A percentile compares a stretch with the other conserved stretches of the same genome.
Evolutionary conservation across 2,888 invertebrate genomes (phyloP).

Genomic region (Sturmia bella): DNA sequence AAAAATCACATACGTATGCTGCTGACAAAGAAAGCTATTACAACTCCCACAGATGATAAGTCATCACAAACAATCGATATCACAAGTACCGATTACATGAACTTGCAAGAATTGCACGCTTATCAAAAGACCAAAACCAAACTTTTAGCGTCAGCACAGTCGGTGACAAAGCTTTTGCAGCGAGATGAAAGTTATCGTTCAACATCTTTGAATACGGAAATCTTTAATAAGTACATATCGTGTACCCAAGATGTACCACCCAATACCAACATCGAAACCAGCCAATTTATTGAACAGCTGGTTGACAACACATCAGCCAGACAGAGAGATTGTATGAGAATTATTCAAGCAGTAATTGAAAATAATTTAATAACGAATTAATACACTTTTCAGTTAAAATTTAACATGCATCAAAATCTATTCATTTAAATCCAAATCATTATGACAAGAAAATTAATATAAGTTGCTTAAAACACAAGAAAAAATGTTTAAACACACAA

Average conservation of each 20-base stretch:
- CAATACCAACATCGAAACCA: conserved; percentile 78
- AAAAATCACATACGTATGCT: conserved; percentile 78
- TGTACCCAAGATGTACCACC: conserved; percentile 80
- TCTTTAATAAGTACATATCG: conserved; percentile 80
- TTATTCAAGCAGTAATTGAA: conserved; percentile 79
- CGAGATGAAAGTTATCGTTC: conserved; percentile 77
- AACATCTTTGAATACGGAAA: conserved; percentile 79
- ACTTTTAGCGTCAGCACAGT: conserved; percentile 76
- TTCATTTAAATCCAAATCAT: too few species aligned
- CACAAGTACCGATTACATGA: conserved; percentile 77
- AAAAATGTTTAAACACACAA: too few species aligned
- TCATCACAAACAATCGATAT: conserved; percentile 73
- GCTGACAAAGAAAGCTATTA: conserved; percentile 73
- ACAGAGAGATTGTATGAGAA: conserved; percentile 78
- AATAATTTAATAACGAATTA: conserved; percentile 77
- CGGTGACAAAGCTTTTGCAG: conserved; percentile 75
- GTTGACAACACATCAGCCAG: conserved; percentile 79
- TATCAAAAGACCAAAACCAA: conserved; percentile 79
- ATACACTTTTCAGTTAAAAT: background rate
- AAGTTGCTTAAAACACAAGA: too few species aligned
- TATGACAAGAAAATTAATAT: too few species aligned
- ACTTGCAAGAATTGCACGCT: conserved; percentile 78
- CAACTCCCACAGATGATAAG: conserved; percentile 60
- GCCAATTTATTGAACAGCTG: conserved; percentile 78
- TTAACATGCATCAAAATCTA: too few species aligned